Evolutionary conservation across 2,888 invertebrate species (phyloP), one percentile per base, ranked within the genome.

Genomic region (Meganola albula): DNA sequence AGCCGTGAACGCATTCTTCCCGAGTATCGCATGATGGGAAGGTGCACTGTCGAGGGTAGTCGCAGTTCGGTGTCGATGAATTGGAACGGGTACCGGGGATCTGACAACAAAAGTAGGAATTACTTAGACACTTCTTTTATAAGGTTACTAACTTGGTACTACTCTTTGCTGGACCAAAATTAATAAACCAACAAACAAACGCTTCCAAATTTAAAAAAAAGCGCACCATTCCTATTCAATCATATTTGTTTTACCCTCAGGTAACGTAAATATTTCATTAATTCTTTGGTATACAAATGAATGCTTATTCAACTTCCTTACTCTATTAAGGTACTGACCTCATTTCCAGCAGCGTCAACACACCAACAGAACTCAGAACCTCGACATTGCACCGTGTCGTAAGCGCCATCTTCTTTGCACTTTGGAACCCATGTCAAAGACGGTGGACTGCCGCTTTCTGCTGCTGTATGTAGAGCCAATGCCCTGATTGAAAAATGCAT

Each of bases 331-430:
- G 1, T 12, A 44, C 61, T 48, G 2, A 92, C 78, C 77, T 94
- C 94, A 44, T 90, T 89, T 0, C 95, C 95, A 37, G 80, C 83
- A 4, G 78, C 70, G 52, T 95, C 92, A 0, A 95, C 94, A 65
- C 95, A 96, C 95, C 95, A 95, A 65, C 95, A 95, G 12, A 88
- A 85, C 12, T 88, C 90, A 1, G 88, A 87, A 0, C 90, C 89
- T 48, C 90, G 88, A 58, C 95, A 95, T 58, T 95, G 95, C 0
- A 93, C 88, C 2, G 84, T 72, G 26, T 90, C 88, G 75, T 91
- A 95, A 1, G 85, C 79, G 0, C 95, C 95, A 31, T 90, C 90
- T 0, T 82, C 78, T 26, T 88, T 88, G 59, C 95, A 95, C 36
- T 89, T 87, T 0, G 95, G 94, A 9, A 95, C 90, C 71, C 91